Percentiles rank a stretch among this genome's conserved stretches.
phyloP scores from a whole-genome alignment of 2,113 vertebrate species.

The Ptyas mucosa region DNA sequence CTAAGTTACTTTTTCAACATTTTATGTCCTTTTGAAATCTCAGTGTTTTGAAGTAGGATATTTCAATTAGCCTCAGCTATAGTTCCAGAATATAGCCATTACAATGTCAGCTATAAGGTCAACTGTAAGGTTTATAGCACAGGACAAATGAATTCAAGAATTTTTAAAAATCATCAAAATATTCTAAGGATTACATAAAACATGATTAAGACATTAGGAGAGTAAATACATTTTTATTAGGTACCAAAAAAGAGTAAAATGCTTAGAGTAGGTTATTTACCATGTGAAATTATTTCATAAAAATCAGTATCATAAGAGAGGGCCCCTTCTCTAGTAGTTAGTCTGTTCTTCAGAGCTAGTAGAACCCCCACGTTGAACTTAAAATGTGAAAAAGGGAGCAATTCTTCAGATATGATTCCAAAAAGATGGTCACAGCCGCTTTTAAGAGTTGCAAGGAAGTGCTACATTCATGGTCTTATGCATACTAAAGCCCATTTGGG shows the following conservation, averaged over 20 bases:
- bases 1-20: background rate
- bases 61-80: background rate
- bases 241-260: background rate
- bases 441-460: background rate
- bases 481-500: background rate
- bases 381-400: background rate
- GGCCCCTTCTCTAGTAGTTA: background rate
- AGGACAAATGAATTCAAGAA: background rate
- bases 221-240: background rate
- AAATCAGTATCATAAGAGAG: background rate
- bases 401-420: background rate
- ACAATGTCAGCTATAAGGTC: background rate
- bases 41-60: background rate
- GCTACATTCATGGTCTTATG: background rate
- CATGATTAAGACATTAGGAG: background rate
- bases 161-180: background rate
- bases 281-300: background rate
- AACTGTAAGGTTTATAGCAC: background rate
- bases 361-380: background rate
- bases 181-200: background rate
- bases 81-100: background rate
- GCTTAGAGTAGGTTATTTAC: background rate
- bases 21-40: background rate
- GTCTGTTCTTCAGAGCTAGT: background rate
- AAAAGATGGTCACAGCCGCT: background rate